Base-by-base conservation (phyloP, 2,888 invertebrate genomes). In the Poecilobothrus nobilitatus region DNA sequence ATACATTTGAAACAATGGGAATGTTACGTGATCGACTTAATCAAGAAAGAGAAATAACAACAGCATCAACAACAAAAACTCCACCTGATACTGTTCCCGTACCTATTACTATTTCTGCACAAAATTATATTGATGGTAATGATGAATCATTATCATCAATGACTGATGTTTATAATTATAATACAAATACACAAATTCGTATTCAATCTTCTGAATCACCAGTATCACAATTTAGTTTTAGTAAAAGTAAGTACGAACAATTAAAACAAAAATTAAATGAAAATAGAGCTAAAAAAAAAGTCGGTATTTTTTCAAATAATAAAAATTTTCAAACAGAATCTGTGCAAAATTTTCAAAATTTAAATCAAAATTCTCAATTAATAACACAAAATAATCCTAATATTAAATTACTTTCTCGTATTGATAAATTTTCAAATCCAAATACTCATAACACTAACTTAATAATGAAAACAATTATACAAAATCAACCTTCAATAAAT, bases 1-100 rank as follows among this genome's bases (percentile, higher is more conserved):
- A 82, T 70, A 81, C 78, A 3, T 82, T 82, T 69, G 82, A 82
- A 71, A 80, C 80, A 20, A 74, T 82, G 75, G 81, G 80, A 44
- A 75, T 79, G 74, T 75, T 78, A 69, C 77, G 77, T 0, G 77
- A 76, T 20, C 74, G 77, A 63, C 73, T 73, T 74, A 74, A 69
- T 71, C 69, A 67, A 67, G 18, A 20, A 67, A 18, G 37, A 63
- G 7, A 66, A 68, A 6, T 2, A 53, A 21, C 22, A 68, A 18
- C 37, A 66, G 4, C 67, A 68, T 2, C 9, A 53, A 27, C 27
- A 27, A 27, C 27, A 27, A 2, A 27, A 27, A 27, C 27, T 4
- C 27, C 27, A 27, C 27, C 27, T n/a, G n/a, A n/a, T n/a, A n/a
- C n/a, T n/a, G n/a, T n/a, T n/a, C n/a, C n/a, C n/a, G n/a, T n/a